Evolutionary conservation across 2,888 invertebrate genomes (phyloP).

Genomic region (Aporophyla nigra): DNA sequence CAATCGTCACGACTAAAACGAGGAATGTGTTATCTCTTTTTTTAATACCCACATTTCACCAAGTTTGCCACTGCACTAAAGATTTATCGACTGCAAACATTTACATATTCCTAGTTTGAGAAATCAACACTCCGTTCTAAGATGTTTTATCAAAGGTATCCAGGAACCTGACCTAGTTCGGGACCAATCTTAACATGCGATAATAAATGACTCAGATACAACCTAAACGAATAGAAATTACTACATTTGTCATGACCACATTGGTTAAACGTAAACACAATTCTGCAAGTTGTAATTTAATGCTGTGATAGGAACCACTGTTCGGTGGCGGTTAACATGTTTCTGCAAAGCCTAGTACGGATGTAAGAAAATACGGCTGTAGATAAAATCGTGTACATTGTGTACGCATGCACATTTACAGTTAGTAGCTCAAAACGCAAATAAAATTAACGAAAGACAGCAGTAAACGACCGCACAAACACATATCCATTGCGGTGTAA

Average conservation of each 20-base stretch:
- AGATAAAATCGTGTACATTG: slow-evolving; percentile 74
- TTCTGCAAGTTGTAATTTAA: slow-evolving; percentile 73
- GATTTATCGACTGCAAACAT: slow-evolving; percentile 53
- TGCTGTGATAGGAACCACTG: slow-evolving; percentile 75
- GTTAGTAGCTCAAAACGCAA: slow-evolving; percentile 76
- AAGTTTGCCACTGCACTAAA: slow-evolving; percentile 35
- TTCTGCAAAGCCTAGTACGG: slow-evolving; percentile 69
- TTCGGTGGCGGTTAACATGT: slow-evolving; percentile 74
- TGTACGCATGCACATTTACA: slow-evolving; percentile 73
- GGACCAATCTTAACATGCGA: slow-evolving; percentile 58
- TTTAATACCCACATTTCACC: slow-evolving; percentile 62
- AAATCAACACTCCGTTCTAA: slow-evolving; percentile 34
- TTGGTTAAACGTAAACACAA: slow-evolving; percentile 72
- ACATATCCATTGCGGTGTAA: slow-evolving; percentile 82
- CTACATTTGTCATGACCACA: slow-evolving; percentile 71
- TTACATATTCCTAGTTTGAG: slow-evolving; percentile 45
- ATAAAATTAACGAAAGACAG: slow-evolving; percentile 80
- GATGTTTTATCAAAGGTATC: slow-evolving; percentile 29
- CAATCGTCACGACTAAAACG: slow-evolving; percentile 80
- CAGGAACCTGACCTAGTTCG: slow-evolving; percentile 41
- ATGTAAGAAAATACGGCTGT: slow-evolving; percentile 72
- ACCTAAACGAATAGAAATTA: slow-evolving; percentile 55
- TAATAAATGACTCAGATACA: slow-evolving; percentile 69
- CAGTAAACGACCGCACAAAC: slow-evolving; percentile 78
- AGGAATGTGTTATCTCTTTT: slow-evolving; percentile 75